Percentiles rank a stretch among this genome's conserved stretches.
Conservation (phyloP, 2,113 vertebrate genomes). For the Oceanites oceanicus region DNA sequence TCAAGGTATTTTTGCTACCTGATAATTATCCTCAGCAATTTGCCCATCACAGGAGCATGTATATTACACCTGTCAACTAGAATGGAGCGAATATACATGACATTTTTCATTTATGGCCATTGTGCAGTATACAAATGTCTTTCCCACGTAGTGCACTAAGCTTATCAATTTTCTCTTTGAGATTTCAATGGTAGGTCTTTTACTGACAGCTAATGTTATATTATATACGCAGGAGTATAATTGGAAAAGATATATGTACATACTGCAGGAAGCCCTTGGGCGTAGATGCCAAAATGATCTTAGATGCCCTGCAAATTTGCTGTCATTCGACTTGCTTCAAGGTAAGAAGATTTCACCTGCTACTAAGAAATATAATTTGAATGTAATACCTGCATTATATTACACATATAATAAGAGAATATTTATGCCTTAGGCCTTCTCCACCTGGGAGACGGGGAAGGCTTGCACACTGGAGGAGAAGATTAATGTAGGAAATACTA, state of each 20-base stretch:
- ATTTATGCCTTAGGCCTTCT: background rate
- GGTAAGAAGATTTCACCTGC: slow-evolving; percentile 73
- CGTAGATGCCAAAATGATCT: slow-evolving; percentile 89
- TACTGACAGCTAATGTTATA: slow-evolving; percentile 54
- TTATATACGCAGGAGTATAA: slow-evolving; percentile 78
- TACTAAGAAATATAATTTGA: background rate
- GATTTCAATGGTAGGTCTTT: slow-evolving; percentile 22
- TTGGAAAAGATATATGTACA: slow-evolving; percentile 90
- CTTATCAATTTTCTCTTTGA: slow-evolving; percentile 5
- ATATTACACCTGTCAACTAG: background rate
- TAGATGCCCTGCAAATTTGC: slow-evolving; percentile 90
- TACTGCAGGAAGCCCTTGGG: slow-evolving; percentile 87
- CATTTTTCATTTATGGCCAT: background rate
- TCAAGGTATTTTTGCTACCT: background rate
- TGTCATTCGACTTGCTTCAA: slow-evolving; percentile 95
- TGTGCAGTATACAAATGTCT: background rate
- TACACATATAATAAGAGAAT: background rate
- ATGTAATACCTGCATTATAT: background rate
- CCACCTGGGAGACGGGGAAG: background rate
- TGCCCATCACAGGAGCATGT: background rate
- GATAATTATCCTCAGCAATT: background rate
- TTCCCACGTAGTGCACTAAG: background rate
- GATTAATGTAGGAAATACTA: background rate
- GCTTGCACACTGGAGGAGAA: background rate
- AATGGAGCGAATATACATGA: background rate